These are phyloP conservation scores for Brachionus angularis DNA, from an alignment of 1,140 invertebrate species.

Conservation along the genomic window DNA sequence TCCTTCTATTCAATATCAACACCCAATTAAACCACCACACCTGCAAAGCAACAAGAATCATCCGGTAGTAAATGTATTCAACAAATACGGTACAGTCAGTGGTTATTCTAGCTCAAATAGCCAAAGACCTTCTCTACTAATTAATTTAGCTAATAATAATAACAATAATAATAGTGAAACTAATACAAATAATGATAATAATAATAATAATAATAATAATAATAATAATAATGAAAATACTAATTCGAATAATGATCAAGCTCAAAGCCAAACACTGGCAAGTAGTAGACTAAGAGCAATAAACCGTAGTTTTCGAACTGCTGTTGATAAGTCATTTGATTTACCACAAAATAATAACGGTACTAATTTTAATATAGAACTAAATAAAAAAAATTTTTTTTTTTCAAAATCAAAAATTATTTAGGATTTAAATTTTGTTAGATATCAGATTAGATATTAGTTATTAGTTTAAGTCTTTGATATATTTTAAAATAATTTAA, in stretches of 20 bases:
- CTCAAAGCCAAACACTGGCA: too few relatives aligned
- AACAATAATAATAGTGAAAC: too few relatives aligned
- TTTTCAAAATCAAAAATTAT: background rate
- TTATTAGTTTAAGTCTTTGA: too few relatives aligned
- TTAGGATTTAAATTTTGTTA: too few relatives aligned
- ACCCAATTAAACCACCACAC: too few relatives aligned
- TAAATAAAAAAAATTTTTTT: too few relatives aligned
- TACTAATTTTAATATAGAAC: background rate
- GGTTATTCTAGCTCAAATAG: background rate
- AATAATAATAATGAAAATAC: too few relatives aligned
- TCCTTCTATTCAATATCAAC: background rate
- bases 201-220: too few relatives aligned
- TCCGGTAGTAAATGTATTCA: constrained; percentile 9
- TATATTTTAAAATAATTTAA: too few relatives aligned
- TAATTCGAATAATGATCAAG: too few relatives aligned
- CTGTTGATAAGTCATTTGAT: constrained; percentile 36
- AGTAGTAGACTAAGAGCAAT: constrained; percentile 12
- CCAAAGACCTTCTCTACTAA: background rate
- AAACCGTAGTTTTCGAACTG: constrained; percentile 34
- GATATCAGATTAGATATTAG: too few relatives aligned
- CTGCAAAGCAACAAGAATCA: background rate
- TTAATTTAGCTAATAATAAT: background rate
- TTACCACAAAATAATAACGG: background rate
- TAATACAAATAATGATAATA: too few relatives aligned
- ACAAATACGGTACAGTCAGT: constrained; percentile 20